Evolutionary conservation across 2,888 invertebrate genomes (phyloP), one percentile per base, ranked within the genome.

Genomic region (Dorcus parallelipipedus): DNA sequence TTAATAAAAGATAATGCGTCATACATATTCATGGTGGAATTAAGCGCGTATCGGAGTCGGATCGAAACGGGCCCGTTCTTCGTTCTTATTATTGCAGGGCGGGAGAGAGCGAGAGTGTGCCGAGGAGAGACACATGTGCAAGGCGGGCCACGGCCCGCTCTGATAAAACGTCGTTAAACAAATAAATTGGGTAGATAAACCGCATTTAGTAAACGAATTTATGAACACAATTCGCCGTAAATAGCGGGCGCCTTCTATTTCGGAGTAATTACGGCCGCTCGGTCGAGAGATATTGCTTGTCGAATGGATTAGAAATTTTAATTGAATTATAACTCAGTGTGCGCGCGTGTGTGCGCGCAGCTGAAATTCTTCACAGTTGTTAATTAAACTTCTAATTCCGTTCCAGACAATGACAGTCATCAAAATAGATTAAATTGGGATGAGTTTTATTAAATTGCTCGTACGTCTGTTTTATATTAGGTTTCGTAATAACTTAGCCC

Each of bases 371-470:
- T 67, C 66, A 59, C 63, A 66, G 66, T 72, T 76, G 76, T 76
- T 77, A 77, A 77, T 77, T 77, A 76, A 76, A 76, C 70, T 76
- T 76, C 76, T 76, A 77, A 76, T 76, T 77, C 73, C 74, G 75
- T 72, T 72, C 72, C 71, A 73, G 76, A 75, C 77, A 76, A 76
- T 76, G 77, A 74, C 75, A 74, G 76, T 75, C 73, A 75, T 76
- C 76, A 76, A 76, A 76, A 76, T 76, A 76, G 76, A 76, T 77
- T 77, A 76, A 76, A 76, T 76, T 75, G 71, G 76, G 75, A 76
- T 73, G 74, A 73, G 76, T 75, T 75, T 76, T 76, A 76, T 76
- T 76, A 75, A 75, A 76, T 69, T 73, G 74, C 71, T 73, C 71
- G 70, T 72, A 71, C 71, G 71, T 73, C 73, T 73, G 73, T 73